phyloP scores from a whole-genome alignment of 2,797 vertebrate genomes.

The Novumbra hubbsi region DNA sequence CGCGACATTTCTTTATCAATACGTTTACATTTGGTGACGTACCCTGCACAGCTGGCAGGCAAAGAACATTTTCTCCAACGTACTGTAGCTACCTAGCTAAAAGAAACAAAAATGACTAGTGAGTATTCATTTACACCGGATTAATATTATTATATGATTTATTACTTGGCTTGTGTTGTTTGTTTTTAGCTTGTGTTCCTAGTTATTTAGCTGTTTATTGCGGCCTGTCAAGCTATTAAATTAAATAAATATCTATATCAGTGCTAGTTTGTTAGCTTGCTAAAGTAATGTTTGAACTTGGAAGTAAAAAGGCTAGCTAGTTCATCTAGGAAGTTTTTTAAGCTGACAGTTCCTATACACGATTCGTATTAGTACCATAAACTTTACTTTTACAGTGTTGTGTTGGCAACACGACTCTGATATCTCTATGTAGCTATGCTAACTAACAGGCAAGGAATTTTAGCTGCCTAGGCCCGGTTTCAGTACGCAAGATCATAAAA shows the following conservation, averaged over 20 bases:
- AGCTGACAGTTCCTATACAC: too few relatives aligned
- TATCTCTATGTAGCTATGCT: too few relatives aligned
- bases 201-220: neutral
- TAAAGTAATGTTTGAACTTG: neutral
- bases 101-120: conserved; percentile 13
- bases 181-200: neutral
- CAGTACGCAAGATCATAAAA: too few relatives aligned
- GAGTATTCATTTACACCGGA: neutral
- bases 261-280: neutral
- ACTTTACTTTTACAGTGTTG: too few relatives aligned
- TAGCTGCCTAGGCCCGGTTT: too few relatives aligned
- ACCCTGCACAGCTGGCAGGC: conserved; percentile 3
- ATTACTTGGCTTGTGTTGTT: neutral
- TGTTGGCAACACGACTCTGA: too few relatives aligned
- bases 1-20: too few relatives aligned
- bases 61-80: too few relatives aligned
- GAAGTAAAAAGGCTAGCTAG: neutral
- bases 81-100: neutral
- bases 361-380: too few relatives aligned
- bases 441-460: too few relatives aligned
- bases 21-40: neutral
- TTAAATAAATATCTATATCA: neutral
- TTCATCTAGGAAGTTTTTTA: too few relatives aligned
- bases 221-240: neutral
- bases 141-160: neutral